Percentiles rank a stretch among this genome's conserved stretches.
Conservation (phyloP, 92 coral and sea anemone genomes). For the Parazoanthus atlanticus region DNA sequence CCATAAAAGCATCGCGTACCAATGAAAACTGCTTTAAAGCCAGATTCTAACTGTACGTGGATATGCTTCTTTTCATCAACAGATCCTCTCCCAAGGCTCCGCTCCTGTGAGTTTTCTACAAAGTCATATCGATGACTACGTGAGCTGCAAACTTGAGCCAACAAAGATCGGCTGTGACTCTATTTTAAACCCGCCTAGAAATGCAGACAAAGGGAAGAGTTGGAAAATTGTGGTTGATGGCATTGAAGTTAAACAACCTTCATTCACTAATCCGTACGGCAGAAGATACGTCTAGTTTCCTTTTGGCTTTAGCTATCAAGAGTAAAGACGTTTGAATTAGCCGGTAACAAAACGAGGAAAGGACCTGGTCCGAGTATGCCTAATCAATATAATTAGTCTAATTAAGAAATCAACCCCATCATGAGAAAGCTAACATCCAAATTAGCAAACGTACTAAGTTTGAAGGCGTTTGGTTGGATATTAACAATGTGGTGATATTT, state of each 20-base stretch:
- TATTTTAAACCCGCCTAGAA: slow-evolving; percentile 58
- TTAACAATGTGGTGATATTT: no score
- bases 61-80: neutral
- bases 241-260: neutral
- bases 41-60: neutral
- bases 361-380: no score
- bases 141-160: slow-evolving; percentile 68
- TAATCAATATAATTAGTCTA: no score
- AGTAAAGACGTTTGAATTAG: no score
- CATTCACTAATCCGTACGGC: neutral
- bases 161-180: slow-evolving; percentile 65
- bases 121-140: slow-evolving; percentile 74
- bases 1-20: neutral
- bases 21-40: neutral
- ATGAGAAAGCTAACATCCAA: no score
- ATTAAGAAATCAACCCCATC: no score
- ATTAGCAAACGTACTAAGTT: no score
- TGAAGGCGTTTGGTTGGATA: no score
- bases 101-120: slow-evolving; percentile 84
- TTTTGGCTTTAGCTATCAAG: no score
- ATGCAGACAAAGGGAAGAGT: neutral
- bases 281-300: slow-evolving; percentile 27
- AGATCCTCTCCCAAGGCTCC: slow-evolving; percentile 89
- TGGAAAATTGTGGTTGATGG: slow-evolving; percentile 7
- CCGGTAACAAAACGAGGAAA: no score